These are phyloP conservation scores for Hyles euphorbiae DNA, from an alignment of 1,140 invertebrate genomes.

Conservation along the genomic window DNA sequence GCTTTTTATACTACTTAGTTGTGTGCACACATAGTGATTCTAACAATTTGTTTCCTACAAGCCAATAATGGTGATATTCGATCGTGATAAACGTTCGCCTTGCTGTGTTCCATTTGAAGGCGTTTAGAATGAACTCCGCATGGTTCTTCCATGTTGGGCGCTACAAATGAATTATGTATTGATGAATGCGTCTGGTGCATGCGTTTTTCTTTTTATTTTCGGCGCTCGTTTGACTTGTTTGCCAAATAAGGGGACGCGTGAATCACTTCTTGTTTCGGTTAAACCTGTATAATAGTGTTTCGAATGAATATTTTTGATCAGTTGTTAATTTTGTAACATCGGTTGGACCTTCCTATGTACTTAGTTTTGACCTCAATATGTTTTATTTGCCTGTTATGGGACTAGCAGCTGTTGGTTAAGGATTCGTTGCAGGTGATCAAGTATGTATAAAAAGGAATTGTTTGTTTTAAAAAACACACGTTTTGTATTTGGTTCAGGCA, in stretches of 20 bases:
- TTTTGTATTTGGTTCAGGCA: no score
- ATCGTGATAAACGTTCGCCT: constrained; percentile 29
- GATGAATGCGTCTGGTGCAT: constrained; percentile 23
- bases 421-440: no score
- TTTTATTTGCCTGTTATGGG: background rate
- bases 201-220: constrained; percentile 27
- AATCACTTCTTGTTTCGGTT: constrained; percentile 37
- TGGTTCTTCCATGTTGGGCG: constrained; percentile 39
- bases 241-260: constrained; percentile 37
- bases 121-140: constrained; percentile 29
- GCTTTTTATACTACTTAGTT: background rate
- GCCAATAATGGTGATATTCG: constrained; percentile 25
- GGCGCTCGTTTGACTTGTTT: constrained; percentile 25
- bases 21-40: constrained; percentile 12
- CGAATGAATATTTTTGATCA: no score
- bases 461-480: no score
- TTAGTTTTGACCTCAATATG: constrained; percentile 6
- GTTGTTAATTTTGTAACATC: constrained; percentile 10
- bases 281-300: constrained; percentile 10
- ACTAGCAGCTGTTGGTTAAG: no score
- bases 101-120: constrained; percentile 31
- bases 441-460: no score
- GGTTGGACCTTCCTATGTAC: background rate
- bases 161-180: constrained; percentile 45
- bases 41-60: constrained; percentile 33